Percentiles rank a stretch among this genome's conserved stretches.
These are phyloP conservation scores for Anguilla megastoma DNA, from an alignment of 2,797 vertebrate species.

Conservation along the genomic window DNA sequence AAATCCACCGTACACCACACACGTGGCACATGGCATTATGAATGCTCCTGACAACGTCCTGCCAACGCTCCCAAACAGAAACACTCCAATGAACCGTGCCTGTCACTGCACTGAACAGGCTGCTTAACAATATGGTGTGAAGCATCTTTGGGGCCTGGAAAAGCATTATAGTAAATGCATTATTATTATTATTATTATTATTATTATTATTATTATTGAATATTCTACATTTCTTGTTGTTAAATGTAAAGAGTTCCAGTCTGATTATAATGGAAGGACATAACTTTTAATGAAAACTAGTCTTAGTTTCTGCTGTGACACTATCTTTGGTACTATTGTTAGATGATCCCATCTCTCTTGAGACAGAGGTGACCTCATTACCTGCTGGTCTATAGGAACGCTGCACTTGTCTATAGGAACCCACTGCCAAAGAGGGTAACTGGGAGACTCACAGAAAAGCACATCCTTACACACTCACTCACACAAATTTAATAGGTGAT, in stretches of 20 bases:
- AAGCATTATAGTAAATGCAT: too few relatives aligned
- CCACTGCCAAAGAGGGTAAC: not conserved
- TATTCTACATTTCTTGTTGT: too few relatives aligned
- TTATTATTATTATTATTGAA: too few relatives aligned
- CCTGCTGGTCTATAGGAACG: not conserved
- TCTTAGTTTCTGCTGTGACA: not conserved
- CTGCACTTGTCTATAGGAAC: not conserved
- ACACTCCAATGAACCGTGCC: too few relatives aligned
- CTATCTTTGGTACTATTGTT: not conserved
- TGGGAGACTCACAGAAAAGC: not conserved
- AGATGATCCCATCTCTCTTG: not conserved
- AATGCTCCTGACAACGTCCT: conserved; percentile 17
- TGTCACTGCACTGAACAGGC: too few relatives aligned
- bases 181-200: too few relatives aligned
- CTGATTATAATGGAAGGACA: not conserved
- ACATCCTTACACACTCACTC: not conserved
- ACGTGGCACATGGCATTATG: not conserved
- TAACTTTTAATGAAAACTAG: not conserved
- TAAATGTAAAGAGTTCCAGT: too few relatives aligned
- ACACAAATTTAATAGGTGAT: not conserved
- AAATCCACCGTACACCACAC: not conserved
- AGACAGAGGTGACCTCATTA: not conserved
- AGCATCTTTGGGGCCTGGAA: too few relatives aligned
- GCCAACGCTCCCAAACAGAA: too few relatives aligned
- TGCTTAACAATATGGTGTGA: too few relatives aligned